These are phyloP conservation scores for Saccostrea echinata DNA, from an alignment of 1,140 invertebrate species.

Conservation along the genomic window DNA sequence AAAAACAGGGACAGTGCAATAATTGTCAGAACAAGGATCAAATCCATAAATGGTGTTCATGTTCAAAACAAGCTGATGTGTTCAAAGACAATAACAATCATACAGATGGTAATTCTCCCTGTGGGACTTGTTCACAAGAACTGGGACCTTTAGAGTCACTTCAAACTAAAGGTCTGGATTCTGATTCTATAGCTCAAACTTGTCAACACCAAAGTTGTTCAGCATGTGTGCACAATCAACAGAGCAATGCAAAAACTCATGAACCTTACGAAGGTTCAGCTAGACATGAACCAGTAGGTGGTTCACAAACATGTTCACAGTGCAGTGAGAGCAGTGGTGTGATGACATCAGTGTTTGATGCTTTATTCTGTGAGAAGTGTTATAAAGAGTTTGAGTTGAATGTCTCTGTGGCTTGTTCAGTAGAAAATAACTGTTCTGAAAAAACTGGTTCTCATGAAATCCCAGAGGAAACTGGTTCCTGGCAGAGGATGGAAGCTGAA, in stretches of 20 bases:
- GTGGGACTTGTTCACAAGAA: neutral
- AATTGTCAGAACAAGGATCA: neutral
- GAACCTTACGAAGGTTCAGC: neutral
- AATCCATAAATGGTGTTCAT: neutral
- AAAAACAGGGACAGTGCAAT: neutral
- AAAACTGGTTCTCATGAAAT: neutral
- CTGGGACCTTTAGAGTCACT: neutral
- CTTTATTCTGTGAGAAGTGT: neutral
- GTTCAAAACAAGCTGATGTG: neutral
- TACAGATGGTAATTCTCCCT: neutral
- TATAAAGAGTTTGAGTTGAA: neutral
- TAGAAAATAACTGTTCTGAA: neutral
- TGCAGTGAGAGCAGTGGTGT: neutral
- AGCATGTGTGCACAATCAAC: neutral
- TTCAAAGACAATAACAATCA: conserved; percentile 24
- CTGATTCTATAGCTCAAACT: neutral
- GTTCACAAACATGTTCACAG: neutral
- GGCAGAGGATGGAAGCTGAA: too few relatives aligned
- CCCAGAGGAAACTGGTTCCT: too few relatives aligned
- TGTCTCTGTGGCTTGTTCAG: neutral
- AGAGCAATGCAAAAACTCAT: neutral
- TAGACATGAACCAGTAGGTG: neutral
- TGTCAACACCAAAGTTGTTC: neutral
- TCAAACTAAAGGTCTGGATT: neutral
- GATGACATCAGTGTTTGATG: neutral